Percentiles rank a stretch among this genome's conserved stretches.
These are phyloP conservation scores for Stenodema calcarata DNA, from an alignment of 2,888 invertebrate genomes.

Conservation along the genomic window DNA sequence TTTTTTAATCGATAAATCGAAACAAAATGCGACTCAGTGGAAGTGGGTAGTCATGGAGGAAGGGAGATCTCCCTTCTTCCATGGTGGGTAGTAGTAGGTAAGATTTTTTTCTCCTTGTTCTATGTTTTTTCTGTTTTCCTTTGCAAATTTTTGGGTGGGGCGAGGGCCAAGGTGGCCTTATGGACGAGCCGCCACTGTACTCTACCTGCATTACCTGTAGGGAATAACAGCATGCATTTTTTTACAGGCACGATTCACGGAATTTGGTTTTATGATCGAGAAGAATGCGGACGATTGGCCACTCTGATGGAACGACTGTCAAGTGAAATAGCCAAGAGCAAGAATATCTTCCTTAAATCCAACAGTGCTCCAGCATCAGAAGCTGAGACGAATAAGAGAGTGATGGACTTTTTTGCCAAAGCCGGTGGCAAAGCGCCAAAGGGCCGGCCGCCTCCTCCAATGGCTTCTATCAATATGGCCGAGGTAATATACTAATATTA, in stretches of 20 bases:
- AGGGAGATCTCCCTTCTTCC: no score
- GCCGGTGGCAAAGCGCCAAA: conserved; percentile 64
- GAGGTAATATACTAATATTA: conserved; percentile 63
- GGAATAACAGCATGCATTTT: no score
- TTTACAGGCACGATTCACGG: conserved; percentile 74
- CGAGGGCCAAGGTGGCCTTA: no score
- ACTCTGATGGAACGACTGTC: conserved; percentile 75
- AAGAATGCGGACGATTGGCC: conserved; percentile 85
- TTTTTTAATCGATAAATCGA: no score
- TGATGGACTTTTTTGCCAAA: conserved; percentile 87
- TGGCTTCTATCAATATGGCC: conserved; percentile 51
- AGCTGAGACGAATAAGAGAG: conserved; percentile 66
- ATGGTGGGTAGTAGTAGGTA: no score
- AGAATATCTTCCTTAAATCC: not conserved
- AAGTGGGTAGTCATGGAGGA: no score
- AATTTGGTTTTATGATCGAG: conserved; percentile 94
- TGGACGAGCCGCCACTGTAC: no score
- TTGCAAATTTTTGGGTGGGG: no score
- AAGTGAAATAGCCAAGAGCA: conserved; percentile 65
- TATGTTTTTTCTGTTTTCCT: no score
- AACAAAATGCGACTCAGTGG: no score
- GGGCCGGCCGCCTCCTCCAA: conserved; percentile 48
- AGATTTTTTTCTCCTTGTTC: no score
- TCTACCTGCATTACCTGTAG: no score
- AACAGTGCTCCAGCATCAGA: not conserved